Evolutionary conservation across 2,113 vertebrate species (phyloP).

Genomic region (Pelecanoides urinatrix): DNA sequence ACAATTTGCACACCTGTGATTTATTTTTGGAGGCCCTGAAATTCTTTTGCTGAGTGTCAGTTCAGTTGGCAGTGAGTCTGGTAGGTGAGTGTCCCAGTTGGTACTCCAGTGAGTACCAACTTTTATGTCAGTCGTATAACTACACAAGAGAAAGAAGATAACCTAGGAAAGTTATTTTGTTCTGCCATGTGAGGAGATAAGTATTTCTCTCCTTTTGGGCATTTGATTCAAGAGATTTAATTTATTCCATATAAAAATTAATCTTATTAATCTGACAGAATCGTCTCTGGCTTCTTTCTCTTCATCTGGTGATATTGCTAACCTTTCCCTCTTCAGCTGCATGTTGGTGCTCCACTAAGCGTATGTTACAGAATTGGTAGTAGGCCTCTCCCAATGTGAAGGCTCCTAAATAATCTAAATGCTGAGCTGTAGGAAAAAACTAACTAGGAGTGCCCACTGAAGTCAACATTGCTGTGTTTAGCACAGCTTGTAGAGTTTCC

Average conservation of each 20-base stretch:
- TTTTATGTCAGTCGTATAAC: accelerated
- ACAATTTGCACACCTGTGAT: background rate
- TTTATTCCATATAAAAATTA: background rate
- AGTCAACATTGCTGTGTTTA: background rate
- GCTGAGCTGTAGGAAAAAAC: background rate
- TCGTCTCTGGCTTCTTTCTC: background rate
- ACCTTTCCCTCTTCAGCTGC: background rate
- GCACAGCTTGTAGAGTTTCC: background rate
- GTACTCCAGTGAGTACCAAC: background rate
- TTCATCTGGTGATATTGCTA: background rate
- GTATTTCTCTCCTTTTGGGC: background rate
- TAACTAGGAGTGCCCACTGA: background rate
- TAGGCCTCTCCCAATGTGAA: background rate
- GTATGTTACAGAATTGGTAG: background rate
- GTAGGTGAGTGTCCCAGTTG: background rate
- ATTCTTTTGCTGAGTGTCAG: background rate
- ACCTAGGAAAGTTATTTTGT: background rate
- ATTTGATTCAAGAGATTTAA: background rate
- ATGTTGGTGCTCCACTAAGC: background rate
- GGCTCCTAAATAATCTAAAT: background rate
- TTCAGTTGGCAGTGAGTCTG: background rate
- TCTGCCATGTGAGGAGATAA: background rate
- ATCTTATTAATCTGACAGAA: background rate
- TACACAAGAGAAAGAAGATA: background rate
- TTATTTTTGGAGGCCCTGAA: background rate